Evolutionary conservation across 2,797 vertebrate species (phyloP), one percentile per base, ranked within the genome.

Genomic region (Sebastiscus tertius): DNA sequence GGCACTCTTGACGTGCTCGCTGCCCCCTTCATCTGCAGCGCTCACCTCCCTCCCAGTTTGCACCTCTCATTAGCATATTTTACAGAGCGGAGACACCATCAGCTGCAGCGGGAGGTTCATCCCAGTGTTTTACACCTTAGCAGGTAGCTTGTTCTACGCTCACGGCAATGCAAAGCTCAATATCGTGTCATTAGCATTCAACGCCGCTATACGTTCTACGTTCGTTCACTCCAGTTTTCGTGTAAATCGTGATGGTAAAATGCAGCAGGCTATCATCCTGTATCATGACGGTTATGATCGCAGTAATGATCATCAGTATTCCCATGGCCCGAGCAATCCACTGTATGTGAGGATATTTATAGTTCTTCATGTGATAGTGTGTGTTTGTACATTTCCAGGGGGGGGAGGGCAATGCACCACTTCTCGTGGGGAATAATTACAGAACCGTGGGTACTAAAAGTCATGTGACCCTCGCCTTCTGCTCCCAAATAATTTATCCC

Each of bases 401-500:
- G 63, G 70, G 59, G 77, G 18, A n/a, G 89, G 81, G 87, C 76
- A 85, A 70, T 92, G 88, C 88, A 90, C 85, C 72, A 81, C 87
- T 93, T 83, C 92, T 94, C 87, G 14, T 81, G 76, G 92, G 94
- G 92, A 97, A 97, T 97, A 98, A 98, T 98, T 98, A 98, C 96
- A 96, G 96, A 96, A 93, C 88, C 88, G 93, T 95, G 90, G 94
- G 96, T 95, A 91, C 96, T 96, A 96, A 97, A 96, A 92, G 94
- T 97, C 97, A 98, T 94, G 95, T 98, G 97, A 98, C 97, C 96
- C 95, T 95, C 95, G 96, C 95, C 93, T 95, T 92, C 97, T 96
- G 96, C 96, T 96, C 96, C 97, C 97, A 96, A 98, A 97, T 98
- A 97, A 98, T 98, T 98, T 98, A 98, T 97, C 96, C 97, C 95